Base-by-base conservation (phyloP, 2,888 invertebrate species). In the Euphydryas editha region DNA sequence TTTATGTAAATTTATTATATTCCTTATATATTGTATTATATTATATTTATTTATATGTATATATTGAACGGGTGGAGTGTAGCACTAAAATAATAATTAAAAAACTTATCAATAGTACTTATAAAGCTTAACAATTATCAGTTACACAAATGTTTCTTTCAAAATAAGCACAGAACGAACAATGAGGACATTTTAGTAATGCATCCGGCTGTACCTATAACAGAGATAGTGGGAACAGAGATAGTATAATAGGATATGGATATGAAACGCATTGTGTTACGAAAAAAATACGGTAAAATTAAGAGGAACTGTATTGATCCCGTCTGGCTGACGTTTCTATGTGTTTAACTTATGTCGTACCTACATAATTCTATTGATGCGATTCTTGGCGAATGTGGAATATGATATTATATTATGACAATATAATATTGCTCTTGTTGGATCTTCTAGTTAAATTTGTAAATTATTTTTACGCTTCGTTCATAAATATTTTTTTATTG, bases 111-210 rank as follows among this genome's bases (percentile, higher is more conserved):
- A n/a, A n/a, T 47, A 11, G 20, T 10, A 30, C 30, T 30, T 5
- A 30, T 8, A 30, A 30, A 30, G 30, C 30, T 8, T 7, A 30
- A 30, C 30, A 30, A 30, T 30, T 30, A 30, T 7, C 30, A 30
- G 51, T 51, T 51, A 24, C 15, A 24, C 51, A 51, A 51, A 15
- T 15, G n/a, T 24, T 18, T 47, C 47, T 47, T n/a, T 47, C 3
- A 10, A 10, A 51, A 51, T n/a, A 15, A n/a, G 15, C 5, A 49
- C 15, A 24, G 15, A 7, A n/a, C n/a, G 42, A n/a, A 39, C 47
- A 18, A 56, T 39, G 47, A 57, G 36, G 55, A 18, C 20, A 58
- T 24, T 58, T 63, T 17, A 30, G 30, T 51, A 51, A 63, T 63
- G 58, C 30, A 51, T 58, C 57, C 49, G 20, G 42, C n/a, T 30